Conservation (phyloP, 2,888 invertebrate genomes). For the Homarus gammarus region DNA sequence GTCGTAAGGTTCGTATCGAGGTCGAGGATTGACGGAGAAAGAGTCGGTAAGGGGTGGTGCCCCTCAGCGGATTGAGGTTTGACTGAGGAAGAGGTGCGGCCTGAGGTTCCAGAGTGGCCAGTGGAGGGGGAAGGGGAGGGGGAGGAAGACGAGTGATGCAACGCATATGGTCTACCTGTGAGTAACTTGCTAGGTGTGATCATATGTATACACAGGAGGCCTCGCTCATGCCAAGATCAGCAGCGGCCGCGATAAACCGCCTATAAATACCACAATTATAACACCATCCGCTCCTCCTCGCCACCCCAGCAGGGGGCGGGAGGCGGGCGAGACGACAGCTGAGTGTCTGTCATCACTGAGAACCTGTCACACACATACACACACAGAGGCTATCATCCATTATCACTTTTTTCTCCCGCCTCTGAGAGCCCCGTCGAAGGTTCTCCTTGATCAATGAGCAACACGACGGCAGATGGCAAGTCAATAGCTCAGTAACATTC, state of each 20-base stretch:
- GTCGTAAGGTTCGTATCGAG: neutral
- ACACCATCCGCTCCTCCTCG: neutral
- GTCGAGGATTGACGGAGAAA: neutral
- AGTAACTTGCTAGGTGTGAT: neutral
- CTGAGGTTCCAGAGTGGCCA: neutral
- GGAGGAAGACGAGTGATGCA: neutral
- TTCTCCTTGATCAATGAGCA: too few relatives aligned
- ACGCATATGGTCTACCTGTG: neutral
- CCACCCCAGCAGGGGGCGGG: neutral
- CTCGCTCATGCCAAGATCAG: conserved; percentile 1
- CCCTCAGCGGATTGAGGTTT: neutral
- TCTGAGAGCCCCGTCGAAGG: too few relatives aligned
- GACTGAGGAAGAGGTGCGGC: neutral
- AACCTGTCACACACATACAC: too few relatives aligned
- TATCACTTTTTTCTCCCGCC: too few relatives aligned
- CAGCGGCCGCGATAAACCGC: neutral
- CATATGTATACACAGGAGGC: neutral
- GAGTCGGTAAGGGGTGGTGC: neutral
- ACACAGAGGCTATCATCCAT: too few relatives aligned
- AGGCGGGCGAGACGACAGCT: too few relatives aligned
- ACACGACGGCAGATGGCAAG: too few relatives aligned
- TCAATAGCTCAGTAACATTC: too few relatives aligned
- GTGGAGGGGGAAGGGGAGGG: neutral
- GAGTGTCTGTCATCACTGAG: too few relatives aligned
- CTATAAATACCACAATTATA: neutral